Evolutionary conservation across 2,113 vertebrate genomes (phyloP), one percentile per base, ranked within the genome.

Genomic region (Hymenochirus boettgeri): DNA sequence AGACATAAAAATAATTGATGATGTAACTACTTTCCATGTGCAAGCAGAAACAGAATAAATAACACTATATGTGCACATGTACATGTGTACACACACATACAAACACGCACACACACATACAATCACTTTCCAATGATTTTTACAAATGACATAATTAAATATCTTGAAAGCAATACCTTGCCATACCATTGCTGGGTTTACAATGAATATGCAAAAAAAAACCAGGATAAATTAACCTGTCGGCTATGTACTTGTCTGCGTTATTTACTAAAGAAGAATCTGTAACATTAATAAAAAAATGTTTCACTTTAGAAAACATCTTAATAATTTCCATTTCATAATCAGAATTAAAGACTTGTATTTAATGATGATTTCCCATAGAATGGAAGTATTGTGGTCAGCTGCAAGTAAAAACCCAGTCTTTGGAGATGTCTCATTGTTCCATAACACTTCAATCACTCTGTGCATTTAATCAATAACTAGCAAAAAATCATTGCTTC

Each of bases 401-500:
- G 33, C 10, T 35, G 33, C 33, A 35, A 35, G 33, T 11, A 35
- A 35, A 2, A 9, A 35, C 10, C 33, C 23, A 37, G 63, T 65
- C 27, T 50, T 57, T 35, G 42, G 53, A 42, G 53, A 57, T 26
- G 54, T 50, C 63, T 65, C 63, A 29, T 48, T 57, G 63, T 65
- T 57, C 42, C 53, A 57, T 26, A 65, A 46, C 54, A 57, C 56
- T 33, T 65, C 63, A 65, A 65, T 65, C 63, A 65, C 46, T 48
- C 39, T 19, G 45, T 57, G 45, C 63, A 57, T 50, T 57, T 65
- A 65, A 65, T 65, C 63, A 65, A 65, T 65, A 65, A 26, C 57
- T 54, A 65, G 63, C 63, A 37, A 26, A 57, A n/a, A 57, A 65
- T 65, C 63, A 65, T 65, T 57, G 63, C 27, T 47, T 48, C 63